These are phyloP conservation scores for Tychaedon coryphoeus DNA, from an alignment of 2,113 vertebrate species.

Conservation along the genomic window DNA sequence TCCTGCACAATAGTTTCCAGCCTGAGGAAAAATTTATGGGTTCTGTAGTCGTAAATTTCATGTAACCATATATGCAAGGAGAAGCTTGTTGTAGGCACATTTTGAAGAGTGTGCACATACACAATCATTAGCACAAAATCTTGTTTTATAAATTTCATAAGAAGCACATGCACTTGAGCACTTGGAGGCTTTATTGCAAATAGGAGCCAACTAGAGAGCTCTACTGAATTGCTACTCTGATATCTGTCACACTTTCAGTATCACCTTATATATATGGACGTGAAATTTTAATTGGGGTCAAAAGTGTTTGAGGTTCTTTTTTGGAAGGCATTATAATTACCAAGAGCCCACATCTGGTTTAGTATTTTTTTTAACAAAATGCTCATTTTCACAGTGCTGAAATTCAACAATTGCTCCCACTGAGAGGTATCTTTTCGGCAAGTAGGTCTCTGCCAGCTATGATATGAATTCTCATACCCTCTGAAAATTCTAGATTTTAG, in stretches of 20 bases:
- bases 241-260: background rate
- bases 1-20: background rate
- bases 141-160: background rate
- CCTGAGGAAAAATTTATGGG: background rate
- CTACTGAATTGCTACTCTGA: background rate
- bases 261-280: background rate
- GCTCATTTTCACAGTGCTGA: background rate
- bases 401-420: background rate
- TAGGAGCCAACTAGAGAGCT: background rate
- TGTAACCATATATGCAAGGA: background rate
- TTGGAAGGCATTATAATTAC: background rate
- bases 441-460: background rate
- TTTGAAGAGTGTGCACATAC: background rate
- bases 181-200: background rate
- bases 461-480: background rate
- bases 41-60: background rate
- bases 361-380: background rate
- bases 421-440: background rate
- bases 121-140: background rate
- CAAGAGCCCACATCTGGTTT: background rate
- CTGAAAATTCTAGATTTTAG: background rate
- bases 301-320: background rate
- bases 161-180: background rate
- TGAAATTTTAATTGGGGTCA: background rate
- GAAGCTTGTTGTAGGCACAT: background rate